Percentiles rank a stretch among this genome's conserved stretches.
Evolutionary conservation across 2,113 vertebrate genomes (phyloP).

Genomic region (Sisor rabdophorus): DNA sequence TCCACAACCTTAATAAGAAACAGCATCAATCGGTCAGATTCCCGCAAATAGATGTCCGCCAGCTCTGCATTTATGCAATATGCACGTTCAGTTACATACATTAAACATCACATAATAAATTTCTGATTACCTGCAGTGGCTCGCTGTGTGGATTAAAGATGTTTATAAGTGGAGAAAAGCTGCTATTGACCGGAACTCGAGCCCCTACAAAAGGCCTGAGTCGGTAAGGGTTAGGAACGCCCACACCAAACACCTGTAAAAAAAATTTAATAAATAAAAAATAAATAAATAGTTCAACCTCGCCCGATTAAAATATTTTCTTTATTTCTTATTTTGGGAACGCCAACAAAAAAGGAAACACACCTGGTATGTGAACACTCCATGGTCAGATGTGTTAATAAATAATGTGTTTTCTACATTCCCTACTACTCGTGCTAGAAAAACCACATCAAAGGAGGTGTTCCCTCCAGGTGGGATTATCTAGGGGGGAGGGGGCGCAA

Average conservation of each 20-base stretch:
- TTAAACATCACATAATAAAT: background rate
- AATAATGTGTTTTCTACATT: constrained; percentile 99
- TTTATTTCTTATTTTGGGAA: background rate
- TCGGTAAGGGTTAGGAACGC: constrained; percentile 94
- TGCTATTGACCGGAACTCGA: constrained; percentile 97
- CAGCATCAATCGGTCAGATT: background rate
- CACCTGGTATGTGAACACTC: constrained; percentile 99
- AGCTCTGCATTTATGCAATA: background rate
- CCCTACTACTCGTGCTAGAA: constrained; percentile 95
- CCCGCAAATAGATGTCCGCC: background rate
- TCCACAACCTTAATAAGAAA: constrained; percentile 82
- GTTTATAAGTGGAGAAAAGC: constrained; percentile 96
- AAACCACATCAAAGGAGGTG: constrained; percentile 98
- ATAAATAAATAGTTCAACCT: no score
- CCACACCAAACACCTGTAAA: constrained; percentile 93
- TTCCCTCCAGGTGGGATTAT: constrained; percentile 98
- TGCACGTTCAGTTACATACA: background rate
- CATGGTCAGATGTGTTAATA: constrained; percentile 99
- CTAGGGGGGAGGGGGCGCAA: constrained; percentile 71
- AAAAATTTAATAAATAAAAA: constrained; percentile 14
- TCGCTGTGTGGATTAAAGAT: constrained; percentile 97
- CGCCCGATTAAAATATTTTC: background rate
- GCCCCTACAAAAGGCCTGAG: constrained; percentile 94
- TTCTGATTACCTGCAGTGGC: constrained; percentile 82
- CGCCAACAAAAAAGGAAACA: constrained; percentile 29